A percentile compares a stretch with the other conserved stretches of the same genome.
These are phyloP conservation scores for Lerista edwardsae DNA, from an alignment of 2,797 vertebrate species.

Conservation along the genomic window DNA sequence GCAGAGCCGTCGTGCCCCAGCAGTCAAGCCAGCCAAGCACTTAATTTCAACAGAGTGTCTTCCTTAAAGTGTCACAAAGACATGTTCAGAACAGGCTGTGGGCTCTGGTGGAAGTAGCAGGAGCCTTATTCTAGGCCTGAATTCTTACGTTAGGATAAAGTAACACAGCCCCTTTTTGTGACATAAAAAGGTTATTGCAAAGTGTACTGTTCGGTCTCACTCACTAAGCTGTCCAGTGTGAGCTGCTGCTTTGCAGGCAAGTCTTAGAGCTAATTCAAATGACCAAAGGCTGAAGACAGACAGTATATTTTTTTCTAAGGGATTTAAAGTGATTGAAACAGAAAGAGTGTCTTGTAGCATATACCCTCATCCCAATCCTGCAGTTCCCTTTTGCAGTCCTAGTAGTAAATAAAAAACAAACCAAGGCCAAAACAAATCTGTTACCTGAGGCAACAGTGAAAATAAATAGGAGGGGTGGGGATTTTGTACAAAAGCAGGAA, in stretches of 20 bases:
- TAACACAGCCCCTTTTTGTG: background rate
- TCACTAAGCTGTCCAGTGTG: background rate
- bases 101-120: constrained; percentile 38
- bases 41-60: constrained; percentile 52
- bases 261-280: background rate
- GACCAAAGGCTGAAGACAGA: background rate
- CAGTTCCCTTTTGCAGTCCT: background rate
- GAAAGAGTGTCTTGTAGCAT: background rate
- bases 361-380: background rate
- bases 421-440: constrained; percentile 16
- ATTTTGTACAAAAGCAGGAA: too few species aligned
- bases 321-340: background rate
- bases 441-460: constrained; percentile 40
- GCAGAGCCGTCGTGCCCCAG: constrained; percentile 53
- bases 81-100: background rate
- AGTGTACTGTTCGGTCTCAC: background rate
- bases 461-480: background rate
- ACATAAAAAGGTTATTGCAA: constrained; percentile 9
- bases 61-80: background rate
- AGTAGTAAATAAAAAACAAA: constrained; percentile 25
- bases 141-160: background rate
- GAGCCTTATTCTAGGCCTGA: background rate
- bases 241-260: background rate
- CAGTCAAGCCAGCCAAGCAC: constrained; percentile 48
- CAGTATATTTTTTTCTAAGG: background rate